These are phyloP conservation scores for Tiaroga cobitis DNA, from an alignment of 2,797 vertebrate genomes.

Conservation along the genomic window DNA sequence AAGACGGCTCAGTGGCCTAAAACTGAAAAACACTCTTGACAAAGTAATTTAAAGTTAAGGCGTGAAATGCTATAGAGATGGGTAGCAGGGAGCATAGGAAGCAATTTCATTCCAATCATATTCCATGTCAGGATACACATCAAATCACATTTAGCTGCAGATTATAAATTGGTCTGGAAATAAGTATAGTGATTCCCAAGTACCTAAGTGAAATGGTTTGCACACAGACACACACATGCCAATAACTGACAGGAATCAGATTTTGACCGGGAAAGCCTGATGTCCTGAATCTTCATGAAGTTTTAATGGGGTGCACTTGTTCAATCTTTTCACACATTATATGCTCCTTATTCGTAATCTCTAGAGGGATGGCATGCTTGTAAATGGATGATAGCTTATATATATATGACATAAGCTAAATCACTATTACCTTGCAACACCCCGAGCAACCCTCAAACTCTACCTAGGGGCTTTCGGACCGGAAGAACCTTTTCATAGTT, in stretches of 20 bases:
- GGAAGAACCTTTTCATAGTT: too few relatives aligned
- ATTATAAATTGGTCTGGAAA: conserved; percentile 28
- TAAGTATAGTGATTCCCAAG: neutral
- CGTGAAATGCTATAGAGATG: conserved; percentile 17
- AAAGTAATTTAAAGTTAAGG: conserved; percentile 49
- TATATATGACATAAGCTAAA: neutral
- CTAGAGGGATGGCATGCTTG: neutral
- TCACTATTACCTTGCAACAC: conserved; percentile 1
- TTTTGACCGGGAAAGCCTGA: conserved; percentile 11
- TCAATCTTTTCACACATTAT: conserved; percentile 3
- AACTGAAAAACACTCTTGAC: conserved; percentile 40
- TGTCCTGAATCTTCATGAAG: conserved; percentile 35
- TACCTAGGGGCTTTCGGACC: too few relatives aligned
- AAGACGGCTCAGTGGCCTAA: conserved; percentile 11
- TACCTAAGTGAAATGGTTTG: conserved; percentile 24
- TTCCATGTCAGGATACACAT: conserved; percentile 54
- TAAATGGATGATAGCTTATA: neutral
- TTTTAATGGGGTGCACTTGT: conserved; percentile 10
- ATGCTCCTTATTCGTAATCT: conserved; percentile 6
- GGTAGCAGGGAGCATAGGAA: conserved; percentile 11
- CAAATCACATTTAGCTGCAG: conserved; percentile 23
- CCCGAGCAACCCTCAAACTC: neutral
- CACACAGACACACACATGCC: conserved; percentile 1
- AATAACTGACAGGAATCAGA: conserved; percentile 13
- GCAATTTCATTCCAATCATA: conserved; percentile 55